Conservation (phyloP, 2,888 invertebrate species). For the Acanthacorydalis orientalis region DNA sequence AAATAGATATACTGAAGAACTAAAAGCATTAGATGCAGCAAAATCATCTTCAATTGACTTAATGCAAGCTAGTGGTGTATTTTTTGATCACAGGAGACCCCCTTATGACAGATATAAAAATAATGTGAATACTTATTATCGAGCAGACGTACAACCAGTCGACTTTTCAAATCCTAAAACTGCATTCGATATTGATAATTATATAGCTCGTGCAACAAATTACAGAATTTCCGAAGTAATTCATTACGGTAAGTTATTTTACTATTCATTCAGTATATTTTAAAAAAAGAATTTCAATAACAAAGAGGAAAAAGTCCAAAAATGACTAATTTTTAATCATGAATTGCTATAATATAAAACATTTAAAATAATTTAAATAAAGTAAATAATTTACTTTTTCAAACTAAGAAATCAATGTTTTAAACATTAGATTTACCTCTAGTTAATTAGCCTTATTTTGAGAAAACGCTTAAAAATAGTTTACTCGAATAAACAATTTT, state of each 20-base stretch:
- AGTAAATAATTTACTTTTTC: no score
- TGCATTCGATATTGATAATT: conserved; percentile 42
- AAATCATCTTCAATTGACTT: not conserved
- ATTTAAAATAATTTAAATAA: no score
- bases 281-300: no score
- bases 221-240: conserved; percentile 50
- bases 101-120: conserved; percentile 7
- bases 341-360: no score
- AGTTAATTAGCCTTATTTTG: no score
- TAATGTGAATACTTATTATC: conserved; percentile 25
- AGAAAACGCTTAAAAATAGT: no score
- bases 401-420: no score
- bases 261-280: no score
- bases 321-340: no score
- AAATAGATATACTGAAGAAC: not conserved
- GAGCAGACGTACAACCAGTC: conserved; percentile 34
- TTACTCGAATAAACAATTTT: no score
- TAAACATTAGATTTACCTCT: no score
- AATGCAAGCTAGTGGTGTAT: not conserved
- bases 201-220: conserved; percentile 47
- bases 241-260: conserved; percentile 23
- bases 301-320: no score
- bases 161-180: conserved; percentile 36
- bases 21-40: not conserved
- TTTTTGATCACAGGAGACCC: not conserved